Percentiles rank a stretch among this genome's conserved stretches.
Conservation (phyloP, 2,797 vertebrate species). For the Falco biarmicus region DNA sequence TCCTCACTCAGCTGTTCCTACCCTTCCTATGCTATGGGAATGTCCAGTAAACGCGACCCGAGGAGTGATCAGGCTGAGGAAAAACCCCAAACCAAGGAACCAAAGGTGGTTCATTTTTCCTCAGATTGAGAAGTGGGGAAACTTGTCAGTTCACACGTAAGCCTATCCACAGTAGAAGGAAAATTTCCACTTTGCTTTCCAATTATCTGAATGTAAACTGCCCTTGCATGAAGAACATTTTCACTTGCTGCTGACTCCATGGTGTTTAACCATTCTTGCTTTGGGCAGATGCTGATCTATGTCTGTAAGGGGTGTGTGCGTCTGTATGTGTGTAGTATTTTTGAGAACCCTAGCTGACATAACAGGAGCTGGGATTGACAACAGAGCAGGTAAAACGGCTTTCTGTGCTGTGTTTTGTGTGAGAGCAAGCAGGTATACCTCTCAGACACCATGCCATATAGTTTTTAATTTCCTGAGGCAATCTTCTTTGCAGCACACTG, state of each 20-base stretch:
- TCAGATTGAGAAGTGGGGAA: background rate
- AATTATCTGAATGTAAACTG: background rate
- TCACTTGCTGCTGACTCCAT: background rate
- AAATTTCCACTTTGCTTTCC: background rate
- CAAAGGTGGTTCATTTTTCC: background rate
- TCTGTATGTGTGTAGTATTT: background rate
- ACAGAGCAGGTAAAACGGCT: background rate
- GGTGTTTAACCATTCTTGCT: background rate
- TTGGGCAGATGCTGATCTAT: background rate
- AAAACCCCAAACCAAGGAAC: background rate
- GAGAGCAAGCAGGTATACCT: background rate
- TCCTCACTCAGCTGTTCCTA: background rate
- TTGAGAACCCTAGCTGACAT: background rate
- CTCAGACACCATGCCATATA: background rate
- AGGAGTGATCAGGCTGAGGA: background rate
- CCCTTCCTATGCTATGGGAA: background rate
- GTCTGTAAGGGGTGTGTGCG: background rate
- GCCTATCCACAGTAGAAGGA: background rate
- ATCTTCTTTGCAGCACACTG: background rate
- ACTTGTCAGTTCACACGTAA: background rate
- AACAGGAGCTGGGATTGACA: background rate
- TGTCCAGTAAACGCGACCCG: fast-evolving
- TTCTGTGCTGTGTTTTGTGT: background rate
- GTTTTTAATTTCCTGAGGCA: slow-evolving; percentile 62
- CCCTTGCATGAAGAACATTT: background rate